Conservation (phyloP, 2,888 invertebrate species). For the Coelogynopora nodosa region DNA sequence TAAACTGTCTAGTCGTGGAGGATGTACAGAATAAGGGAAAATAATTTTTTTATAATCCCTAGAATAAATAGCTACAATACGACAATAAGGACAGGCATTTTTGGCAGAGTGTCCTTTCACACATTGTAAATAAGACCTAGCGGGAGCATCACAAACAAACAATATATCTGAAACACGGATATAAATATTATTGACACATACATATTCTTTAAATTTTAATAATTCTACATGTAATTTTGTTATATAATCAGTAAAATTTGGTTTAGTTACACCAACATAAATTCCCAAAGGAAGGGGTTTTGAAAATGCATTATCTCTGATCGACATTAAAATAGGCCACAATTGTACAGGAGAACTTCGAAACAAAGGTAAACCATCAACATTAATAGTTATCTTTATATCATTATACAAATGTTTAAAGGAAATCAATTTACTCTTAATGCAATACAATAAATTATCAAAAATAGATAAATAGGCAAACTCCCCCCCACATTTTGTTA, state of each 20-base stretch:
- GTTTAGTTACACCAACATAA: background rate
- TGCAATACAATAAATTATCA: background rate
- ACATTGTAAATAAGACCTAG: background rate
- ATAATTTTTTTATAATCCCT: background rate
- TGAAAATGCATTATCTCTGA: background rate
- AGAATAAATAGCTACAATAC: background rate
- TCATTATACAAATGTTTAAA: background rate
- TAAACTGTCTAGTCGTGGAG: background rate
- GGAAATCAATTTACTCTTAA: background rate
- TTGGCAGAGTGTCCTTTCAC: background rate
- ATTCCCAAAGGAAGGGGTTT: background rate
- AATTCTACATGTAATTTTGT: background rate
- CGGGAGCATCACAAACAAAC: background rate
- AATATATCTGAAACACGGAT: background rate
- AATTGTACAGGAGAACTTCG: background rate
- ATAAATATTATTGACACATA: background rate
- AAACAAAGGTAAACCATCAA: background rate
- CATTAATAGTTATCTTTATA: background rate
- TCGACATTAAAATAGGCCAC: background rate
- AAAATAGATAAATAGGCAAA: background rate
- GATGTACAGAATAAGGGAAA: background rate
- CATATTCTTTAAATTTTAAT: background rate
- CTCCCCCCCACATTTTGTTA: background rate
- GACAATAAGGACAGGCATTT: background rate
- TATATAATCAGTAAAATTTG: background rate